phyloP scores from a whole-genome alignment of 2,113 vertebrate genomes.

The Syngnathus typhle region DNA sequence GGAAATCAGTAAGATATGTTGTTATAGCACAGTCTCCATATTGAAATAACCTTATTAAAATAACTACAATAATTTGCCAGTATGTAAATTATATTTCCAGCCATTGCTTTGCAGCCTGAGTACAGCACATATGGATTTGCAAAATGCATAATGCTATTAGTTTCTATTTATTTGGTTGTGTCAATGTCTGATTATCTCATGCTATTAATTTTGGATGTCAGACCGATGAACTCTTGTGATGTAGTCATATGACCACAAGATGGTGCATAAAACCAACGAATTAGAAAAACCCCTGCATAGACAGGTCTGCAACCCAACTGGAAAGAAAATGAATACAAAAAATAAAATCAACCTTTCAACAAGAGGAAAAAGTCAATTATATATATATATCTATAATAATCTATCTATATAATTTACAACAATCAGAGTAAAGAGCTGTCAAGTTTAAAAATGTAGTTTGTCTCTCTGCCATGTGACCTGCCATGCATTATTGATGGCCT shows the following conservation, averaged over 20 bases:
- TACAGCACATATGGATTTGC: neutral
- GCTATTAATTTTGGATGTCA: neutral
- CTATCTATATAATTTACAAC: too few species aligned
- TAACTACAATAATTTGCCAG: neutral
- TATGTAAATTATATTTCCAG: too few species aligned
- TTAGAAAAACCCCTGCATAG: neutral
- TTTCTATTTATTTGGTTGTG: neutral
- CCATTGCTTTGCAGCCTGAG: too few species aligned
- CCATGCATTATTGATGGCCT: constrained; percentile 69
- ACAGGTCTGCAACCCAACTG: neutral
- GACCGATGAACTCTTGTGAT: neutral
- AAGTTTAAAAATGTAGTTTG: constrained; percentile 47
- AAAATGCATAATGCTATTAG: neutral
- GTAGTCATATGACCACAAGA: neutral
- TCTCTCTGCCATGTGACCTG: constrained; percentile 47
- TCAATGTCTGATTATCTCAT: neutral
- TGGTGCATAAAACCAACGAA: neutral
- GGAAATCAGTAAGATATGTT: neutral
- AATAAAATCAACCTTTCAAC: neutral
- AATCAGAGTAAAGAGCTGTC: too few species aligned
- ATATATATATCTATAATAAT: too few species aligned
- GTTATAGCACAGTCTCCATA: neutral
- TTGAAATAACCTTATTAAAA: neutral
- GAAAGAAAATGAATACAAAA: neutral
- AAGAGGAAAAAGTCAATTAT: too few species aligned